Percentiles rank a stretch among this genome's conserved stretches.
Conservation (phyloP, 2,113 vertebrate genomes). For the Percina caprodes region DNA sequence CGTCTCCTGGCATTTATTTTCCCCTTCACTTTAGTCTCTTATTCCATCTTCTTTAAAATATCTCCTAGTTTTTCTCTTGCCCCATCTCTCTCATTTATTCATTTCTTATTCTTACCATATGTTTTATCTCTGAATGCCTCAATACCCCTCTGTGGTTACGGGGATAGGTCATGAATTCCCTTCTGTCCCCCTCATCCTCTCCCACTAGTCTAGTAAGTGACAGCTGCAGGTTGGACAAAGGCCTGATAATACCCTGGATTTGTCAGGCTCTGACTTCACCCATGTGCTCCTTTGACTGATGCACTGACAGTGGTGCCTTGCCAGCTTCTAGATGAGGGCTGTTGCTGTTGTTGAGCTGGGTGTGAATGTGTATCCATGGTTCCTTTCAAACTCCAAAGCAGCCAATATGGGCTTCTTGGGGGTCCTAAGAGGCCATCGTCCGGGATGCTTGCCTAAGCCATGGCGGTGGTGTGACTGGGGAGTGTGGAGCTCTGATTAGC, state of each 20-base stretch:
- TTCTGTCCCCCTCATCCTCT: conserved; percentile 56
- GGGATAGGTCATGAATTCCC: conserved; percentile 73
- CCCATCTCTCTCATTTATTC: conserved; percentile 24
- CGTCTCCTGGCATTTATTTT: conserved; percentile 1
- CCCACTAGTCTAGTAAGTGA: conserved; percentile 74
- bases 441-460: conserved; percentile 50
- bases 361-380: conserved; percentile 45
- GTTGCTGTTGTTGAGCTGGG: conserved; percentile 33
- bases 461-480: conserved; percentile 64
- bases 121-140: conserved; percentile 59
- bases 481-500: conserved; percentile 71
- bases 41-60: conserved; percentile 38
- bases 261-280: conserved; percentile 81
- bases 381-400: conserved; percentile 53
- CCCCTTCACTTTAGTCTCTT: background rate
- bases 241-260: conserved; percentile 82
- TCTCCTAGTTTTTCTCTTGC: background rate
- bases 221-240: conserved; percentile 84
- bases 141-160: conserved; percentile 54
- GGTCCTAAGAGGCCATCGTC: conserved; percentile 60
- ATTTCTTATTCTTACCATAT: conserved; percentile 37
- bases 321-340: conserved; percentile 60
- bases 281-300: conserved; percentile 76
- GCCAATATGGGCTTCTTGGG: conserved; percentile 56
- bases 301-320: conserved; percentile 62